Percentiles rank a stretch among this genome's conserved stretches.
Evolutionary conservation across 2,113 vertebrate genomes (phyloP).

Genomic region (Pithys albifrons): DNA sequence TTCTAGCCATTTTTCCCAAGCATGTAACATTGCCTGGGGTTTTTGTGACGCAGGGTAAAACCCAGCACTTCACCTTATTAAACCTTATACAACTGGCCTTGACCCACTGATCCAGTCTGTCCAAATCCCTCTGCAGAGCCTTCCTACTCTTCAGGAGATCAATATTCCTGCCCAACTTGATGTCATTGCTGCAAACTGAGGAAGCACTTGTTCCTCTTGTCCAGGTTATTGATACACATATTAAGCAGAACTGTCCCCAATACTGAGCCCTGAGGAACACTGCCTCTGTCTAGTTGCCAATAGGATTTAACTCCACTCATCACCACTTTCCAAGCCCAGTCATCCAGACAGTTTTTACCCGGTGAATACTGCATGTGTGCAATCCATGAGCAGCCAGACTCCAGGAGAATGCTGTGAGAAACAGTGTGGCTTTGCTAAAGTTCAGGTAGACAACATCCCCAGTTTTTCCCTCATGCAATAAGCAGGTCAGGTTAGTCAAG

Average conservation of each 20-base stretch:
- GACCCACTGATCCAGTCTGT: fast-evolving
- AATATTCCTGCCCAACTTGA: neutral
- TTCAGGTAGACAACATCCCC: neutral
- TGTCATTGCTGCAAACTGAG: neutral
- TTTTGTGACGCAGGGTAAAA: neutral
- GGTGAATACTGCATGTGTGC: fast-evolving
- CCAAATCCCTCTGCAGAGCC: neutral
- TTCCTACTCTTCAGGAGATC: neutral
- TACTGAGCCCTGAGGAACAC: neutral
- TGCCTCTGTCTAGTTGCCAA: neutral
- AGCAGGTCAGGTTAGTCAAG: neutral
- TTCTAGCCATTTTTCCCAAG: neutral
- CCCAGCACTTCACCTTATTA: neutral
- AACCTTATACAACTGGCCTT: neutral
- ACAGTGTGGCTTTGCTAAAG: neutral
- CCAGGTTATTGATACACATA: too few relatives aligned
- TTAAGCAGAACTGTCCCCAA: neutral
- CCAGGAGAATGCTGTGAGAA: neutral
- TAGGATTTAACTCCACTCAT: neutral
- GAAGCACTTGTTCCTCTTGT: fast-evolving
- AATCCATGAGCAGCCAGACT: neutral
- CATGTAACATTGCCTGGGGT: neutral
- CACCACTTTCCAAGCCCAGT: fast-evolving
- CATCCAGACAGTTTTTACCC: neutral
- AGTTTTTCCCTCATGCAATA: neutral